Evolutionary conservation across 2,888 invertebrate species (phyloP).

Genomic region (Oconnorella tubifera): DNA sequence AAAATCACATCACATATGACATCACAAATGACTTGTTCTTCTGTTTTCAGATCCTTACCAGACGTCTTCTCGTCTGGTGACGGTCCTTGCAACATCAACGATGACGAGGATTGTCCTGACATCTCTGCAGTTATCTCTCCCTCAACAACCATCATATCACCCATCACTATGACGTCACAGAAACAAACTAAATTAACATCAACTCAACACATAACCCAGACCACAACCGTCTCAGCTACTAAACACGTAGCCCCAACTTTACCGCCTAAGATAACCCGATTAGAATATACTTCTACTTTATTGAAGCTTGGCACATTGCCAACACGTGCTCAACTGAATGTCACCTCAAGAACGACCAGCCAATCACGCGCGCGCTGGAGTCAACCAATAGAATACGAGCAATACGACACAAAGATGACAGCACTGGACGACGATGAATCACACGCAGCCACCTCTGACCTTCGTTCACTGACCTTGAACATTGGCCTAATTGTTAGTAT

Average conservation of each 20-base stretch:
- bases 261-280: too few relatives aligned
- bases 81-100: neutral
- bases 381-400: neutral
- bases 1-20: too few relatives aligned
- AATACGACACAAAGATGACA: neutral
- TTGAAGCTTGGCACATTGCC: too few relatives aligned
- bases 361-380: too few relatives aligned
- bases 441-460: neutral
- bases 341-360: too few relatives aligned
- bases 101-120: neutral
- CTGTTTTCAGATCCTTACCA: neutral
- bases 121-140: neutral
- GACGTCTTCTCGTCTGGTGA: neutral
- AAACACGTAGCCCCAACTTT: too few relatives aligned
- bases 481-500: conserved; percentile 17
- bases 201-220: too few relatives aligned
- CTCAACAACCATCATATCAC: neutral
- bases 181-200: neutral
- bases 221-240: too few relatives aligned
- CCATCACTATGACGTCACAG: neutral
- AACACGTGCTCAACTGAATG: too few relatives aligned
- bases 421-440: neutral
- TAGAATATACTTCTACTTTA: too few relatives aligned
- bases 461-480: conserved; percentile 16
- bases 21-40: too few relatives aligned